phyloP scores from a whole-genome alignment of 2,113 vertebrate species.

The Mirza zaza region DNA sequence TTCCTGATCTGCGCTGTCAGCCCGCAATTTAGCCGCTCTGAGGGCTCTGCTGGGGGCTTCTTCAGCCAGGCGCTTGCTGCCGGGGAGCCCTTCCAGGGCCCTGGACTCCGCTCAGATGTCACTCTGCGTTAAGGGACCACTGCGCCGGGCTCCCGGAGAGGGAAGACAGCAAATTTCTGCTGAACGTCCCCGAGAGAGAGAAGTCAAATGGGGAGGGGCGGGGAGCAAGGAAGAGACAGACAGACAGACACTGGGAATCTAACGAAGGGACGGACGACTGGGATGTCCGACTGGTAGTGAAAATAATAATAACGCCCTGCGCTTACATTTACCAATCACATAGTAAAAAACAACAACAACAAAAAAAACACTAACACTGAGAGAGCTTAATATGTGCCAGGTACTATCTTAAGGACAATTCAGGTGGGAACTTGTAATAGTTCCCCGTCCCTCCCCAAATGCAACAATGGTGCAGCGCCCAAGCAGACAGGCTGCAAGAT shows the following conservation, averaged over 20 bases:
- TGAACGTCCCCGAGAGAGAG: not conserved
- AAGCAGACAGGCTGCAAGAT: not conserved
- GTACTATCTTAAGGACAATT: too few species aligned
- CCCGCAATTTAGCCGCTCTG: constrained; percentile 30
- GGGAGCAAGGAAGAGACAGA: accelerated
- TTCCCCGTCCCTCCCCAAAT: not conserved
- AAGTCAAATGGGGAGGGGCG: not conserved
- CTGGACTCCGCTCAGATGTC: not conserved
- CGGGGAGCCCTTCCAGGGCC: not conserved
- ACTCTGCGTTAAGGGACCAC: constrained; percentile 28
- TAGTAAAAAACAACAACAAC: not conserved
- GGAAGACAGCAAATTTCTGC: not conserved
- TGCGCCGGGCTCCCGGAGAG: not conserved
- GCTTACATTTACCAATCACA: not conserved
- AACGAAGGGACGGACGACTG: not conserved
- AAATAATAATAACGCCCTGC: not conserved
- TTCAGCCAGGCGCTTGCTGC: not conserved
- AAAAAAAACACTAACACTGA: not conserved
- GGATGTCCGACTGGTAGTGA: not conserved
- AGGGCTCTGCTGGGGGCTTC: not conserved
- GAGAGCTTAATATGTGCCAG: not conserved
- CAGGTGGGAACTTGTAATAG: not conserved
- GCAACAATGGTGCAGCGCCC: not conserved
- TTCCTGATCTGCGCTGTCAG: constrained; percentile 31
- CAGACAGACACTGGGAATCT: not conserved